Evolutionary conservation across 2,797 vertebrate genomes (phyloP).

Genomic region (Telmatherina bonti): DNA sequence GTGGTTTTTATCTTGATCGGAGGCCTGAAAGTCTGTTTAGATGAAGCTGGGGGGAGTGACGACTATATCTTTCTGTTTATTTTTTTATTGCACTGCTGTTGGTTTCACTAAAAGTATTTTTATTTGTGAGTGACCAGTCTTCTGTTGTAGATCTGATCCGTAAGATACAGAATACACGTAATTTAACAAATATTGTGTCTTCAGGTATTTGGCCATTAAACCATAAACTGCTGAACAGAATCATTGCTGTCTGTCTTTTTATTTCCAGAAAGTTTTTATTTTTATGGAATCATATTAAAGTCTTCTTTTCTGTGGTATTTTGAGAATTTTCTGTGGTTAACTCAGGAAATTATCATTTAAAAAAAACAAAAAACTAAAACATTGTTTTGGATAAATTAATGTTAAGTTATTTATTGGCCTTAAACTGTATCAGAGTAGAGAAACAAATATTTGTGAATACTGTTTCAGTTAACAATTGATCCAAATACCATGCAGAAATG

Average conservation of each 20-base stretch:
- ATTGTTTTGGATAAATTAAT: too few relatives aligned
- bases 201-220: constrained; percentile 45
- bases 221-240: constrained; percentile 1
- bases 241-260: background rate
- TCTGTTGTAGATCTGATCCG: constrained; percentile 8
- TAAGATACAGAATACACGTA: background rate
- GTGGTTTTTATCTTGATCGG: background rate
- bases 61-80: background rate
- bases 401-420: background rate
- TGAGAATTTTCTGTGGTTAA: background rate
- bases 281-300: background rate
- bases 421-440: background rate
- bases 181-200: constrained; percentile 20
- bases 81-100: constrained; percentile 9
- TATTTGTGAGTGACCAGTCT: constrained; percentile 2
- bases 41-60: constrained; percentile 1
- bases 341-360: background rate
- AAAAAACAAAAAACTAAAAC: too few relatives aligned
- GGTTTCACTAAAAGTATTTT: constrained; percentile 4
- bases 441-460: too few relatives aligned
- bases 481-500: too few relatives aligned
- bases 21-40: background rate
- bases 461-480: too few relatives aligned
- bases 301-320: background rate
- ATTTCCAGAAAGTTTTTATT: background rate